A percentile compares a stretch with the other conserved stretches of the same genome.
phyloP scores from a whole-genome alignment of 2,888 invertebrate genomes.

The Xylocampa areola region DNA sequence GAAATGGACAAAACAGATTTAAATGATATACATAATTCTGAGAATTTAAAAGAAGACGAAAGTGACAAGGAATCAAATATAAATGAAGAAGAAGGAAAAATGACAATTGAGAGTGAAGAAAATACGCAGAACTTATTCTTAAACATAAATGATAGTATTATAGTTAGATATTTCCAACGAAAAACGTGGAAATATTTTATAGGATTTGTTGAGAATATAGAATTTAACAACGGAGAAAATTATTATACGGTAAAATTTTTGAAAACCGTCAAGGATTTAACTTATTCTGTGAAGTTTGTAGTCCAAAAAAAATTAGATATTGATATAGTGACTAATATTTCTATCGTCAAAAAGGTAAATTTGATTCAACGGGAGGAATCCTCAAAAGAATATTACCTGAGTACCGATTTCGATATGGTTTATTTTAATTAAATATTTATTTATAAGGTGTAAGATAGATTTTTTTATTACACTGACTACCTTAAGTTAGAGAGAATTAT shows the following conservation, averaged over 20 bases:
- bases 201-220: constrained; percentile 16
- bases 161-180: constrained; percentile 15
- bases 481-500: too few species aligned
- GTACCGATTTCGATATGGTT: constrained; percentile 9
- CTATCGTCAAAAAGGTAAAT: constrained; percentile 22
- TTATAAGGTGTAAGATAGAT: too few species aligned
- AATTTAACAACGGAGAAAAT: constrained; percentile 15
- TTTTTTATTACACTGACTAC: too few species aligned
- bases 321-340: constrained; percentile 19
- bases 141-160: constrained; percentile 3
- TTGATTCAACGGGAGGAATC: constrained; percentile 11
- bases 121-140: constrained; percentile 9
- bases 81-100: constrained; percentile 4
- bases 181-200: constrained; percentile 22
- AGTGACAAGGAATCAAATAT: constrained; percentile 5
- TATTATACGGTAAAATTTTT: constrained; percentile 21
- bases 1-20: constrained; percentile 7
- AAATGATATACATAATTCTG: not conserved
- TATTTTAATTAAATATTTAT: constrained; percentile 2
- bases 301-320: constrained; percentile 22
- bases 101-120: constrained; percentile 3
- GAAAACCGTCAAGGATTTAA: constrained; percentile 22
- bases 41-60: not conserved
- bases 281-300: constrained; percentile 14
- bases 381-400: constrained; percentile 25